Base-by-base conservation (phyloP, 2,888 invertebrate genomes). In the Campopleginae sp. region DNA sequence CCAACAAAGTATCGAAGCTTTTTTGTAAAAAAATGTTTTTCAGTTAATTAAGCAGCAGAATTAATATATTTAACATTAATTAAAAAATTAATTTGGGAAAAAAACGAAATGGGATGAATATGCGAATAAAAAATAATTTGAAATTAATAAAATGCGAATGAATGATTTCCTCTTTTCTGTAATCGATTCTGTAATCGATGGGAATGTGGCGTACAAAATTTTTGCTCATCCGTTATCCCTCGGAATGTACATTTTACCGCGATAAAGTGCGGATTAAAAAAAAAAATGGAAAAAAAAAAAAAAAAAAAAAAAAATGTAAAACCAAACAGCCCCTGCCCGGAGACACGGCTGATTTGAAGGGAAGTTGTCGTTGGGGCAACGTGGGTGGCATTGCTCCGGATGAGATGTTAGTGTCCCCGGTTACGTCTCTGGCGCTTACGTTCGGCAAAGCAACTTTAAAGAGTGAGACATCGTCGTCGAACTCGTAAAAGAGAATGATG, bases 181-280 rank as follows among this genome's bases (percentile, higher is more conserved):
- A 70, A 44, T 74, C n/a, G n/a, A n/a, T n/a, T n/a, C n/a, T 77
- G 71, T 82, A 74, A 82, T 82, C 74, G 72, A 61, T 72, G 54
- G 12, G 66, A 65, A 82, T 74, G 48, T 74, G 72, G 74, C 78
- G 77, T 61, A 65, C 23, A 78, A 78, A 72, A 78, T 82, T 78
- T 78, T 82, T 46, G 61, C 85, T 77, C 82, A 85, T 87, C 82
- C 84, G 85, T 85, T 85, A 82, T 80, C 80, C 75, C 10, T 61
- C 65, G 63, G 71, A 79, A 82, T 82, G 81, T 74, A 78, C 54
- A 74, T 74, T 84, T 84, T 76, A 83, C 80, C 65, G 80, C 71
- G 85, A 86, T 85, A 85, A 74, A 74, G 82, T 58, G 78, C 78
- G 84, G 54, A 72, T 72, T 46, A 51, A n/a, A 54, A 42, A n/a